Conservation (phyloP, 2,113 vertebrate genomes). For the Mesembrinibis cayennensis region DNA sequence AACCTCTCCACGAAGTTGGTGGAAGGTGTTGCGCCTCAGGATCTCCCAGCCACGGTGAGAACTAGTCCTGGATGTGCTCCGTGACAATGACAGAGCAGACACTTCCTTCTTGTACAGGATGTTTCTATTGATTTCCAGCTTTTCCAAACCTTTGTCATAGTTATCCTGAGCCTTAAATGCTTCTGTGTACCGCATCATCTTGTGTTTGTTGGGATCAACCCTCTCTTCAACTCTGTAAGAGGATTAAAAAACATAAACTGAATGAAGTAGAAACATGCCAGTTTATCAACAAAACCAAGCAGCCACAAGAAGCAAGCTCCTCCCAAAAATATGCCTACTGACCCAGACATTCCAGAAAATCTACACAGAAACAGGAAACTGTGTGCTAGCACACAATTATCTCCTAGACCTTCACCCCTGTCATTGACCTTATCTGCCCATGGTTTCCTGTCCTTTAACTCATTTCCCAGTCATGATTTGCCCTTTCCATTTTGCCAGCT, state of each 20-base stretch:
- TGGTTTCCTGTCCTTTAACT: background rate
- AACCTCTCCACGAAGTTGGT: slow-evolving; percentile 47
- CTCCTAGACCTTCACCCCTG: background rate
- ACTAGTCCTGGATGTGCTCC: slow-evolving; percentile 66
- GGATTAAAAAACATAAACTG: background rate
- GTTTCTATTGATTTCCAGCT: background rate
- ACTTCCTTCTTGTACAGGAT: background rate
- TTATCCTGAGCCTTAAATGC: slow-evolving; percentile 78
- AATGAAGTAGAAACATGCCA: background rate
- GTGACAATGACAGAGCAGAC: slow-evolving; percentile 44
- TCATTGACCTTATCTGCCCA: accelerated
- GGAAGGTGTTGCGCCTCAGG: slow-evolving; percentile 76
- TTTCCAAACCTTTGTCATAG: slow-evolving; percentile 49
- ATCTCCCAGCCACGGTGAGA: slow-evolving; percentile 81
- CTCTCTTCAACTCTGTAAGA: slow-evolving; percentile 85
- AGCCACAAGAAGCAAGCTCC: background rate
- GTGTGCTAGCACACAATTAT: background rate
- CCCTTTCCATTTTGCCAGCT: background rate
- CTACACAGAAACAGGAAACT: background rate
- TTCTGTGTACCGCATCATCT: slow-evolving; percentile 81
- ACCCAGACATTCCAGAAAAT: background rate
- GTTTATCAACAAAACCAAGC: background rate
- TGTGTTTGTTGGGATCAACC: slow-evolving; percentile 78
- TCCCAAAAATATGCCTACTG: background rate
- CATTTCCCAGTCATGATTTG: background rate